Percentiles rank a stretch among this genome's conserved stretches.
These are phyloP conservation scores for Cantharis lateralis DNA, from an alignment of 2,888 invertebrate species.

Conservation along the genomic window DNA sequence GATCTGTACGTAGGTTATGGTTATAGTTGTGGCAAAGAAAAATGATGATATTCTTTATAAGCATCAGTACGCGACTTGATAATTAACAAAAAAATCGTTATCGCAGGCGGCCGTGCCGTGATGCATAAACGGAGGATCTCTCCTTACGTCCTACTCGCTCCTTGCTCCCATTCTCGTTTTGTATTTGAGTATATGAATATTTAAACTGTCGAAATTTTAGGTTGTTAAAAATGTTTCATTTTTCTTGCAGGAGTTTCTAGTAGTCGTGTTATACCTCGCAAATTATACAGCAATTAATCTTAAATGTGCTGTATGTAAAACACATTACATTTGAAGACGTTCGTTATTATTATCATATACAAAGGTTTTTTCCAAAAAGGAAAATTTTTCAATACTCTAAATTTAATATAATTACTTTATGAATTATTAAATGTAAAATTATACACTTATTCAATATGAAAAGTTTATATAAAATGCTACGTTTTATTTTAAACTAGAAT, in stretches of 20 bases:
- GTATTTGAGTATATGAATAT: constrained; percentile 18
- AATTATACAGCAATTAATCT: constrained; percentile 28
- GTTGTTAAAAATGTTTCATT: constrained; percentile 23
- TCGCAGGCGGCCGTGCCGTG: constrained; percentile 56
- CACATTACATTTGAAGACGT: constrained; percentile 17
- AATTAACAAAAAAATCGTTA: constrained; percentile 60
- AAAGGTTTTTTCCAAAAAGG: not conserved
- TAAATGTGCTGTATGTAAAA: constrained; percentile 21
- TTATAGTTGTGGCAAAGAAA: constrained; percentile 18
- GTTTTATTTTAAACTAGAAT: not conserved
- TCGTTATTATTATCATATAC: constrained; percentile 8
- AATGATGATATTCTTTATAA: constrained; percentile 34
- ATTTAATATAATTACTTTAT: not conserved
- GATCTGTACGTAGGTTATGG: too few species aligned
- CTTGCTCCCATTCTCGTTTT: constrained; percentile 25
- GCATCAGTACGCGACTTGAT: constrained; percentile 55
- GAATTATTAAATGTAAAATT: not conserved
- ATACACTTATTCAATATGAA: not conserved
- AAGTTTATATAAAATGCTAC: not conserved
- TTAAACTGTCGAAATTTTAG: constrained; percentile 20
- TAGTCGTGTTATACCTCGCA: constrained; percentile 3
- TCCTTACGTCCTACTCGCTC: constrained; percentile 36
- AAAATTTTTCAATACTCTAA: not conserved
- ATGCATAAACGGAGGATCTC: constrained; percentile 56
- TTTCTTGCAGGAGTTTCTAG: constrained; percentile 16